Conservation (phyloP, 37 sponge, comb jelly and placozoan species). For the Beroe forskalii region DNA sequence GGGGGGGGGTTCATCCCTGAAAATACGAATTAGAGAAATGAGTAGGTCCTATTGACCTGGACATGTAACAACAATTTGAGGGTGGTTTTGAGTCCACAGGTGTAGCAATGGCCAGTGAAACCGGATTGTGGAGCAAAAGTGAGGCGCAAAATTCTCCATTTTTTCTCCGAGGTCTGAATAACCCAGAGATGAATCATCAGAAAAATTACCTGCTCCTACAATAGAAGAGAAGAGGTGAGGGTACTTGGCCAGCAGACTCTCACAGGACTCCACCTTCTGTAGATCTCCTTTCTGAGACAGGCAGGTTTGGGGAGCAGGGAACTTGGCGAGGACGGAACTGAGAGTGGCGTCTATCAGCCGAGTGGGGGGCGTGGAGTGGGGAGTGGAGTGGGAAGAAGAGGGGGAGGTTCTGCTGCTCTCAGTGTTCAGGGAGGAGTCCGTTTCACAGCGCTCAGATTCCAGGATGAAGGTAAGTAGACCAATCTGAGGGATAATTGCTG, state of each 20-base stretch:
- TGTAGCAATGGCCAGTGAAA: too few species aligned
- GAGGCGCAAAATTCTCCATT: too few species aligned
- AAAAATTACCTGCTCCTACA: not conserved
- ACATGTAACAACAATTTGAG: too few species aligned
- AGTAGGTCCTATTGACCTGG: too few species aligned
- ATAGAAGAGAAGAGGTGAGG: conserved; percentile 34
- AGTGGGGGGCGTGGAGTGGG: not conserved
- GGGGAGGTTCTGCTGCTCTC: not conserved
- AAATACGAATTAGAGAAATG: too few species aligned
- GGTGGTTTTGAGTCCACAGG: too few species aligned
- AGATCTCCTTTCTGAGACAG: not conserved
- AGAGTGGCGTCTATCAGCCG: conserved; percentile 15
- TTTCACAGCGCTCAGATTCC: conserved; percentile 2
- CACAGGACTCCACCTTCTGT: not conserved
- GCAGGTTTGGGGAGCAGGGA: not conserved
- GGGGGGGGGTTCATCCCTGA: too few species aligned
- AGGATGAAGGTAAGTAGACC: conserved; percentile 36
- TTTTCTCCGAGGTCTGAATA: too few species aligned
- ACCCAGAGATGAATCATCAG: too few species aligned
- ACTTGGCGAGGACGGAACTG: not conserved
- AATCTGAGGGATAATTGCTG: not conserved
- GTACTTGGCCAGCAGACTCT: conserved; percentile 26
- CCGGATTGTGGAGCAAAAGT: too few species aligned
- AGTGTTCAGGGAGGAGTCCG: not conserved
- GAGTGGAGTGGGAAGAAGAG: not conserved